phyloP scores from a whole-genome alignment of 2,113 vertebrate genomes.

The Agapornis roseicollis region DNA sequence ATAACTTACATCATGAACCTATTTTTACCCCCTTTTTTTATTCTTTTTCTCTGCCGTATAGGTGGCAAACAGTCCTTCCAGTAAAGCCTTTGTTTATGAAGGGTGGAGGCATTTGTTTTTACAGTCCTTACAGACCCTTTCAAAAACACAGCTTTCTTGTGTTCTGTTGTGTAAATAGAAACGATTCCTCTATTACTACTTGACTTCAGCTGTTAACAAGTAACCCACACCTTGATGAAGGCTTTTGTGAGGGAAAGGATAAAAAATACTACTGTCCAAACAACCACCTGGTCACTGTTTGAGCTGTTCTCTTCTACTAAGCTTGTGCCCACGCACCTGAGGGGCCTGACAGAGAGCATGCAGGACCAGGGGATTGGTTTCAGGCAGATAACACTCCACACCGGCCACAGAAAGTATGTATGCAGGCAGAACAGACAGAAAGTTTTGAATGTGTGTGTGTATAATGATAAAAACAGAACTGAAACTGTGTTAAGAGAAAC shows the following conservation, averaged over 20 bases:
- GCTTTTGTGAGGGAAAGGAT: conserved; percentile 36
- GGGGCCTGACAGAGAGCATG: neutral
- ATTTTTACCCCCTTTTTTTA: neutral
- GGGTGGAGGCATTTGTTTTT: conserved; percentile 32
- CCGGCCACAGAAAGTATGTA: neutral
- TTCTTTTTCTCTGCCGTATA: neutral
- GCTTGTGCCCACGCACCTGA: neutral
- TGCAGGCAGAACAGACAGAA: neutral
- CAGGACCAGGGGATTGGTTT: neutral
- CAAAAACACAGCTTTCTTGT: conserved; percentile 10
- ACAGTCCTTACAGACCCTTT: conserved; percentile 6
- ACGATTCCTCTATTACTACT: neutral
- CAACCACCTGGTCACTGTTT: conserved; percentile 12
- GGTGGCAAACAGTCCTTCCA: neutral
- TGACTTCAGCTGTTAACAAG: conserved; percentile 45
- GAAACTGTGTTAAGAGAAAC: neutral
- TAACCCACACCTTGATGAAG: conserved; percentile 46
- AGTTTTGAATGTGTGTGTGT: neutral
- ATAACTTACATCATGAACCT: neutral
- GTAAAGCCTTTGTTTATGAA: conserved; percentile 35
- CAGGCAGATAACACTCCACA: neutral
- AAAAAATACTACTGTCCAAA: conserved; percentile 41
- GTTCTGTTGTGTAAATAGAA: neutral
- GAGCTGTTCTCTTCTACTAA: neutral
- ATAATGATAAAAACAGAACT: neutral